A percentile compares a stretch with the other conserved stretches of the same genome.
These are phyloP conservation scores for Prunella himalayana DNA, from an alignment of 2,113 vertebrate genomes.

Conservation along the genomic window DNA sequence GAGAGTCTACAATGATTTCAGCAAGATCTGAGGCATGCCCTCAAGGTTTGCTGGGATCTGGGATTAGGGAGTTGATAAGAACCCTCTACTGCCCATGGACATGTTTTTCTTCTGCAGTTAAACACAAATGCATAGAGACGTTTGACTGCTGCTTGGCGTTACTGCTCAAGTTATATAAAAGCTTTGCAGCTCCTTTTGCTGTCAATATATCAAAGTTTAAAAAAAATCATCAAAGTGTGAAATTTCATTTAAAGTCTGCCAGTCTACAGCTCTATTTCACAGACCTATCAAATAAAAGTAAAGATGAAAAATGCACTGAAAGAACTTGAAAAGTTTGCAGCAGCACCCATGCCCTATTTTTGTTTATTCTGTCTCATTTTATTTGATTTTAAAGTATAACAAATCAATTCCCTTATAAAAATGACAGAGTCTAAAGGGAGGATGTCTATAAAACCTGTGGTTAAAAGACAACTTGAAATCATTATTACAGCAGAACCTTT, in stretches of 20 bases:
- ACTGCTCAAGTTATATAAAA: conserved; percentile 88
- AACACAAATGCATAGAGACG: conserved; percentile 93
- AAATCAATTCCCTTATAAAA: conserved; percentile 67
- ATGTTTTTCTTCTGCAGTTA: conserved; percentile 92
- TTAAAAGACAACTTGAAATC: conserved; percentile 64
- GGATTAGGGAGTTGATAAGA: conserved; percentile 95
- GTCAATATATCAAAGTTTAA: conserved; percentile 97
- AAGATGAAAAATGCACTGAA: conserved; percentile 76
- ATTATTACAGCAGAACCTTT: conserved; percentile 51
- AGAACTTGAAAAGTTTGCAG: conserved; percentile 76
- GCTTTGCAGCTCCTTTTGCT: conserved; percentile 87
- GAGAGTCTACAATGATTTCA: conserved; percentile 88
- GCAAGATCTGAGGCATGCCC: conserved; percentile 99
- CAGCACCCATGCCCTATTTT: conserved; percentile 59
- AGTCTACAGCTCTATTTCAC: conserved; percentile 80
- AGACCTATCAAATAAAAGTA: conserved; percentile 82
- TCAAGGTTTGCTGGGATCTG: conserved; percentile 98
- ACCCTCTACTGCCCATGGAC: conserved; percentile 83
- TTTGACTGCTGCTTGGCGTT: conserved; percentile 88
- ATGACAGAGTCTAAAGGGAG: conserved; percentile 49
- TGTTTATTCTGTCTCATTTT: conserved; percentile 73
- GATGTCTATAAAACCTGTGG: conserved; percentile 24
- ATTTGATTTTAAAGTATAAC: conserved; percentile 76
- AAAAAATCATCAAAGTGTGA: conserved; percentile 93
- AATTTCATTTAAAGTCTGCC: conserved; percentile 88